These are phyloP conservation scores for Characodon lateralis DNA, from an alignment of 2,797 vertebrate genomes.

Conservation along the genomic window DNA sequence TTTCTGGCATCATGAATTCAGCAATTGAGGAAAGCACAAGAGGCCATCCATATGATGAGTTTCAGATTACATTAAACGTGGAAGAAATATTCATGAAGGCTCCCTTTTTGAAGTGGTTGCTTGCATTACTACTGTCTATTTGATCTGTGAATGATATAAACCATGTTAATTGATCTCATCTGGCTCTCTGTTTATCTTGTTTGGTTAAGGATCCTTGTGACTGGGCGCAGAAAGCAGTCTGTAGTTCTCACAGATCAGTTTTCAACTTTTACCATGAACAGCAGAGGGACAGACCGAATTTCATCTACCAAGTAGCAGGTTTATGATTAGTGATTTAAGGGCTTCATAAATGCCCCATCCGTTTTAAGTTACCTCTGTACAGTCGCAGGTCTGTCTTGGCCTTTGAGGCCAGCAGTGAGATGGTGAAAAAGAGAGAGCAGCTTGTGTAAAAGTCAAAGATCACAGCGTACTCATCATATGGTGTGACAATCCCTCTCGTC, in stretches of 20 bases:
- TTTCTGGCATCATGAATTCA: constrained; percentile 55
- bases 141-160: constrained; percentile 56
- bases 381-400: constrained; percentile 54
- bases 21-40: constrained; percentile 38
- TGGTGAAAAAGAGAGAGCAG: constrained; percentile 45
- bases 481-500: constrained; percentile 65
- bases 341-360: constrained; percentile 71
- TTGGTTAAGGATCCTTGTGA: constrained; percentile 59
- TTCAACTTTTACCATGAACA: constrained; percentile 46
- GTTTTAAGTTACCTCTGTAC: constrained; percentile 73
- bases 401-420: constrained; percentile 45
- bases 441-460: constrained; percentile 61
- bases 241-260: constrained; percentile 59
- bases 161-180: constrained; percentile 51
- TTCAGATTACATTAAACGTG: constrained; percentile 49
- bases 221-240: constrained; percentile 31
- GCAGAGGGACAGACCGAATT: constrained; percentile 54
- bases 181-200: constrained; percentile 56
- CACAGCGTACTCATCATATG: constrained; percentile 60
- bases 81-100: constrained; percentile 21
- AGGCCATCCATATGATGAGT: constrained; percentile 32
- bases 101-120: constrained; percentile 9
- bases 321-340: constrained; percentile 79
- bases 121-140: constrained; percentile 26
- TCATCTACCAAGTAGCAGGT: constrained; percentile 77